A percentile compares a stretch with the other conserved stretches of the same genome.
Conservation (phyloP, 2,888 invertebrate genomes). For the Anaspis maculata region DNA sequence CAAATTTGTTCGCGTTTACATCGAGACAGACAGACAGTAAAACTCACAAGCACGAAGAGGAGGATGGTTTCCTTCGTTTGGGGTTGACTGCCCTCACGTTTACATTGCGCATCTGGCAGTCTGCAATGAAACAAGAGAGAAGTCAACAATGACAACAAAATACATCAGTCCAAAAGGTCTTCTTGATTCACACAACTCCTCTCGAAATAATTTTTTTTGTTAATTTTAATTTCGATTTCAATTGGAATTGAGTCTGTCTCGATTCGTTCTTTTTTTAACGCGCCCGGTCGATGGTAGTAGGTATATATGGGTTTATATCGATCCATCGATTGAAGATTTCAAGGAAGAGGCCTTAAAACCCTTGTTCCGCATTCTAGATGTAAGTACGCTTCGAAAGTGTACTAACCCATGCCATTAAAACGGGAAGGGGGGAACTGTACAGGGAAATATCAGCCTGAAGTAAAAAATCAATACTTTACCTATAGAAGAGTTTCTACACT, state of each 20-base stretch:
- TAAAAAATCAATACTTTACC: conserved; percentile 33
- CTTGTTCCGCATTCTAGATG: conserved; percentile 6
- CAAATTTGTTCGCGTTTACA: conserved; percentile 21
- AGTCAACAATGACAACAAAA: conserved; percentile 41
- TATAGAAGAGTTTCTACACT: conserved; percentile 19
- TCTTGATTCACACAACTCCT: conserved; percentile 13
- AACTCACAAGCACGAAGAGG: conserved; percentile 62
- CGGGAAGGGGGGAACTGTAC: conserved; percentile 18
- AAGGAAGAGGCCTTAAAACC: too few relatives aligned
- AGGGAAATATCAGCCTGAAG: conserved; percentile 27
- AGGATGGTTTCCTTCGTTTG: conserved; percentile 59
- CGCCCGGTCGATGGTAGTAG: too few relatives aligned
- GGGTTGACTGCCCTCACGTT: conserved; percentile 64
- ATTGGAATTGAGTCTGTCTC: conserved; percentile 13
- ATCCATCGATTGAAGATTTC: too few relatives aligned
- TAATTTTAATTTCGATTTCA: conserved; percentile 9
- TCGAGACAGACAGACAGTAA: conserved; percentile 42
- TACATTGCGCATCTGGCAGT: conserved; percentile 68
- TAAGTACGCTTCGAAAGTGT: conserved; percentile 14
- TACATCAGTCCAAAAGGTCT: conserved; percentile 16
- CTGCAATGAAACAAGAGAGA: conserved; percentile 64
- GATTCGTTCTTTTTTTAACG: too few relatives aligned
- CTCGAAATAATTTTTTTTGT: conserved; percentile 7
- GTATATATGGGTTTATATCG: too few relatives aligned
- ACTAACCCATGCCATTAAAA: conserved; percentile 18